Percentiles rank a stretch among this genome's conserved stretches.
phyloP scores from a whole-genome alignment of 2,888 invertebrate species.

The Lochmaea crataegi region DNA sequence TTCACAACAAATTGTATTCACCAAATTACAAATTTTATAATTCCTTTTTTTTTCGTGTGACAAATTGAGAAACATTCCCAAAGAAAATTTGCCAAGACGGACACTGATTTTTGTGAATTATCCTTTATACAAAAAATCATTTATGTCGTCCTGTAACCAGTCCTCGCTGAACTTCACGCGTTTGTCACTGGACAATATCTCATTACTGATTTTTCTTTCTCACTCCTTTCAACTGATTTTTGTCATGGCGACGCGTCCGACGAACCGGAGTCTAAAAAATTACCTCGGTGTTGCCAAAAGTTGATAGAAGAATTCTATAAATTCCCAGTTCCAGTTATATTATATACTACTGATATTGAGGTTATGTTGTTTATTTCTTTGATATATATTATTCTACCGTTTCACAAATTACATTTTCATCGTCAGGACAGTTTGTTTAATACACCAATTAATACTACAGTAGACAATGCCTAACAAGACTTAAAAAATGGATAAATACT shows the following conservation, averaged over 20 bases:
- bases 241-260: conserved; percentile 17
- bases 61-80: background rate
- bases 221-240: conserved; percentile 38
- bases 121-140: conserved; percentile 1
- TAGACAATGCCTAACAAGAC: too few species aligned
- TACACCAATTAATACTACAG: too few species aligned
- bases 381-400: too few species aligned
- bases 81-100: background rate
- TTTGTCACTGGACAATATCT: conserved; percentile 54
- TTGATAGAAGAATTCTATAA: too few species aligned
- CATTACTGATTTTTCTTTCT: conserved; percentile 52
- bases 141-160: background rate
- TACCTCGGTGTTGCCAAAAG: background rate
- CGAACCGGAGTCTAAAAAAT: background rate
- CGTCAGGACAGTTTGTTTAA: too few species aligned
- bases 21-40: background rate
- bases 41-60: background rate
- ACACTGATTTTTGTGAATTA: conserved; percentile 2
- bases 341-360: too few species aligned
- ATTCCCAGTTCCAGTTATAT: too few species aligned
- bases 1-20: background rate
- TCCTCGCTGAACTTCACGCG: conserved; percentile 10
- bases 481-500: too few species aligned
- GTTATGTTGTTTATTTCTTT: too few species aligned
- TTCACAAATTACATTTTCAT: too few species aligned